Base-by-base conservation (phyloP, 2,888 invertebrate genomes). In the Caenorhabditis uteleia region DNA sequence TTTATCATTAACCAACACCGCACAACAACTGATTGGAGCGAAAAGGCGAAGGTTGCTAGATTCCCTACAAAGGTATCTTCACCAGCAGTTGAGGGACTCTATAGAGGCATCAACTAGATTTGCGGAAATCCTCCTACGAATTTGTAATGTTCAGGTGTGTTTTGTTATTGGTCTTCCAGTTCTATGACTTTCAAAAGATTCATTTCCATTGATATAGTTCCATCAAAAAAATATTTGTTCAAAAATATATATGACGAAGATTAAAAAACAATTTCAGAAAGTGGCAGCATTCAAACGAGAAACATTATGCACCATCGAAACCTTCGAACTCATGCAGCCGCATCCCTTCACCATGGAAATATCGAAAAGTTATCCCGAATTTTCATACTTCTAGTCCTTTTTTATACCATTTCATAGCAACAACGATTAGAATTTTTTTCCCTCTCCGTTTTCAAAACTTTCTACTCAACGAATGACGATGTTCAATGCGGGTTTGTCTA, bases 281-380 rank as follows among this genome's bases (percentile, higher is more conserved):
- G 82, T 82, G 6, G 80, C 82, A 0, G 82, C 82, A 5, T 82
- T 79, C 73, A 82, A 82, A 60, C 64, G 82, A 16, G 82, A 82
- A 55, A 82, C 82, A 6, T 54, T 82, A 8, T 77, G 76, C 43
- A 82, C 82, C 2, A 82, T 82, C 38, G 82, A 82, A 54, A 82
- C 80, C 3, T 81, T 82, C 59, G 77, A 82, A 29, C 61, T 82
- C 46, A 77, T 82, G 77, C 74, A 75, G 16, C 82, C 82, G 2
- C 82, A 82, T 55, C 80, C 80, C 33, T 72, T 77, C 33, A 82
- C 82, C 1, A 81, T 82, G 82, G 82, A 82, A 57, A 74, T 82
- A 21, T 79, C 79, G 14, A 77, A 74, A 50, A 76, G 75, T 46
- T 82, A 82, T 44, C 74, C 80, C 8, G 78, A 78, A 34, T 62